phyloP scores from a whole-genome alignment of 1,140 invertebrate genomes.

The Bombus breviceps region DNA sequence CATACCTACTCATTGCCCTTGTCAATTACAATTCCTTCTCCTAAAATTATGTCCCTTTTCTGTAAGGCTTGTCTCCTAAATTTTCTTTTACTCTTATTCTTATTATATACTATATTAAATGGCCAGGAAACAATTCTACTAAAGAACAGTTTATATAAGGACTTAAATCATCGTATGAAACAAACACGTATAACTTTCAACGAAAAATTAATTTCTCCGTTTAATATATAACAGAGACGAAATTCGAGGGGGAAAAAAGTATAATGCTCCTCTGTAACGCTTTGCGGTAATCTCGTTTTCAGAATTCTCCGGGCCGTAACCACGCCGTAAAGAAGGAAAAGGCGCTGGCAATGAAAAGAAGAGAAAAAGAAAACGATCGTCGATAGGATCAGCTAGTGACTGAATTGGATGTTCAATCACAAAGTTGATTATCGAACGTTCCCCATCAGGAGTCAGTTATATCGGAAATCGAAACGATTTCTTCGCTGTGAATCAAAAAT shows the following conservation, averaged over 20 bases:
- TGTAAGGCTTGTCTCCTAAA: too few relatives aligned
- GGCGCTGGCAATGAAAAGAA: not conserved
- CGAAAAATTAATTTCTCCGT: not conserved
- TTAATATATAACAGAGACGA: too few relatives aligned
- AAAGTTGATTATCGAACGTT: conserved; percentile 36
- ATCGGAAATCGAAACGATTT: conserved; percentile 52
- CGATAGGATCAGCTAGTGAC: not conserved
- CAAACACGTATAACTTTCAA: not conserved
- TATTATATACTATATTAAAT: too few relatives aligned
- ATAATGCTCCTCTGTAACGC: not conserved
- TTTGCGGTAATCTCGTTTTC: not conserved
- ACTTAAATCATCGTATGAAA: too few relatives aligned
- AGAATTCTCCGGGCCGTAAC: too few relatives aligned
- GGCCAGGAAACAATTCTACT: too few relatives aligned
- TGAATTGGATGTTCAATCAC: conserved; percentile 28
- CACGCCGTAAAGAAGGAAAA: not conserved
- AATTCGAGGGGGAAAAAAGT: too few relatives aligned
- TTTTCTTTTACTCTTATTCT: too few relatives aligned
- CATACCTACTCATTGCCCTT: too few relatives aligned
- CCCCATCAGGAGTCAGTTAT: conserved; percentile 5
- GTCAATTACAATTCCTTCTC: too few relatives aligned
- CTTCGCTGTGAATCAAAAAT: not conserved
- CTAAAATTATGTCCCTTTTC: too few relatives aligned
- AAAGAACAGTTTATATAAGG: too few relatives aligned
- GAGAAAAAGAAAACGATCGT: not conserved